Conservation (phyloP, 2,888 invertebrate genomes). For the Sphaerophoria rueppellii region DNA sequence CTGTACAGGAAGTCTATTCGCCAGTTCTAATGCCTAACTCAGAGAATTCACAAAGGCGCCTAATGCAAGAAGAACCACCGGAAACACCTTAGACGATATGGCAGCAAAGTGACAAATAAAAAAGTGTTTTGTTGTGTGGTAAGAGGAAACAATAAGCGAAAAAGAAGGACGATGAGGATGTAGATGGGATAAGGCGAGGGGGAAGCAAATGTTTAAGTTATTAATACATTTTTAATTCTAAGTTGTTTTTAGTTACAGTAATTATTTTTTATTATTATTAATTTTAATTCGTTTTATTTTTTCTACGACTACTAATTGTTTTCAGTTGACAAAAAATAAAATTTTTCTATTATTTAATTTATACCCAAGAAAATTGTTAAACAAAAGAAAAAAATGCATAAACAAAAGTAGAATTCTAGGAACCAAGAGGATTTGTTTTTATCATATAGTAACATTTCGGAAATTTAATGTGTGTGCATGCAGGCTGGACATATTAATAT, state of each 20-base stretch:
- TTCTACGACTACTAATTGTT: conserved; percentile 4
- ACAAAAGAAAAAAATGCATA: conserved; percentile 28
- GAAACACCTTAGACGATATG: conserved; percentile 79
- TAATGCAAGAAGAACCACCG: conserved; percentile 81
- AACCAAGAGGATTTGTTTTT: conserved; percentile 25
- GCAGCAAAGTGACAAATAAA: conserved; percentile 1
- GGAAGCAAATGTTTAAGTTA: conserved; percentile 72
- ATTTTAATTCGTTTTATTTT: conserved; percentile 56
- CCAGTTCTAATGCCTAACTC: conserved; percentile 76
- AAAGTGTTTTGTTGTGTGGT: conserved; percentile 37
- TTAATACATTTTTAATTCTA: conserved; percentile 71
- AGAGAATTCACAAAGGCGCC: conserved; percentile 79
- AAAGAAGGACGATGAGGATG: not conserved
- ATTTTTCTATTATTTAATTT: conserved; percentile 63
- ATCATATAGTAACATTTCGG: conserved; percentile 11
- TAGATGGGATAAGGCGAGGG: conserved; percentile 6
- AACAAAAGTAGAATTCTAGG: conserved; percentile 7
- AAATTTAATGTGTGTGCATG: conserved; percentile 52
- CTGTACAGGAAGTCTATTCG: conserved; percentile 80
- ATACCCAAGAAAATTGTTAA: conserved; percentile 32
- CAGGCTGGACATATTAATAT: conserved; percentile 45
- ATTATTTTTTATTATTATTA: conserved; percentile 68
- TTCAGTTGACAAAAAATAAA: conserved; percentile 41
- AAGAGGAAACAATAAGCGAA: not conserved
- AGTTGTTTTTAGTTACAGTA: conserved; percentile 73